Conservation (phyloP, 2,113 vertebrate species). For the Myotis yumanensis region DNA sequence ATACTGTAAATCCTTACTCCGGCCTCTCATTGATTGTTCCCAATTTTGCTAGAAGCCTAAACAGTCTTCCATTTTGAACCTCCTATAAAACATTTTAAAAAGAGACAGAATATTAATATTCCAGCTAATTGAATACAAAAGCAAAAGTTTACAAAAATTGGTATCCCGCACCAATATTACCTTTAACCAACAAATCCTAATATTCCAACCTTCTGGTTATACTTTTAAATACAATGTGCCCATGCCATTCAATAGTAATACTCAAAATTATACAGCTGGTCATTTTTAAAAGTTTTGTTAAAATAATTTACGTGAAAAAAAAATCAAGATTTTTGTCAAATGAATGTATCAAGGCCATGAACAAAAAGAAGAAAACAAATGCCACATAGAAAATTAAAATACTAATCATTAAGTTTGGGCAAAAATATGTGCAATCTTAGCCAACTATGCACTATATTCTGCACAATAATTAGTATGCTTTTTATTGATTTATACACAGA, state of each 20-base stretch:
- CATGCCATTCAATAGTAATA: neutral
- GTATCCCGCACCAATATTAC: neutral
- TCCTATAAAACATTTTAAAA: slow-evolving; percentile 89
- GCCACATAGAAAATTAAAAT: neutral
- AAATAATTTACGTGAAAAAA: neutral
- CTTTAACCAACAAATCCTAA: slow-evolving; percentile 20
- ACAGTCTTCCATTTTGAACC: slow-evolving; percentile 98
- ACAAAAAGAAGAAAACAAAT: slow-evolving; percentile 16
- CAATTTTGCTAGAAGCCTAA: slow-evolving; percentile 97
- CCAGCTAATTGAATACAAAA: slow-evolving; percentile 59
- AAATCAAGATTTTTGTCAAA: neutral
- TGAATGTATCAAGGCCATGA: neutral
- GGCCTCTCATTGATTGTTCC: slow-evolving; percentile 99
- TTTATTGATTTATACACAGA: neutral
- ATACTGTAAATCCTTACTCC: slow-evolving; percentile 90
- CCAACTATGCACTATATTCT: neutral
- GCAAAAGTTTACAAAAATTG: neutral
- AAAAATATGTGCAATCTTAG: neutral
- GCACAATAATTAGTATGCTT: neutral
- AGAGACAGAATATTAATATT: slow-evolving; percentile 70
- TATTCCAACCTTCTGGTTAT: slow-evolving; percentile 3
- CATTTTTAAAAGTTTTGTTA: slow-evolving; percentile 7
- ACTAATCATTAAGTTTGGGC: neutral
- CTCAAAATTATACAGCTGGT: neutral
- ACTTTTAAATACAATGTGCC: slow-evolving; percentile 17